Evolutionary conservation across 2,113 vertebrate species (phyloP).

Genomic region (Plectropomus leopardus): DNA sequence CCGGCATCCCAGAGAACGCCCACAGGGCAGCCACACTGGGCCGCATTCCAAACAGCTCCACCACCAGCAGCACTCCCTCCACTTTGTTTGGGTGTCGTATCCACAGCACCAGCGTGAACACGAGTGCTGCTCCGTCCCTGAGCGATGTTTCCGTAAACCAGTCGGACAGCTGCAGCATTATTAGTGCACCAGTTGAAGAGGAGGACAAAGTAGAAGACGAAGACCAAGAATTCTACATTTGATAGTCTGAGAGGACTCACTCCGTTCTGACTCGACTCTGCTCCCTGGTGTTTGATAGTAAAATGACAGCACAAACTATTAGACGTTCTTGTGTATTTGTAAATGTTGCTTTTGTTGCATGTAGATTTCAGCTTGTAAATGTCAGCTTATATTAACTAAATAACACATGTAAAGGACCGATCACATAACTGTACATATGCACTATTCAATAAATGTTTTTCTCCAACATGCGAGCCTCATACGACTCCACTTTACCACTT

Average conservation of each 20-base stretch:
- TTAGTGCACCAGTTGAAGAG: slow-evolving; percentile 24
- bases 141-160: slow-evolving; percentile 65
- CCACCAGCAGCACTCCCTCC: slow-evolving; percentile 18
- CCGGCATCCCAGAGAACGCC: slow-evolving; percentile 4
- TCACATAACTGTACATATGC: slow-evolving; percentile 31
- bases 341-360: slow-evolving; percentile 26
- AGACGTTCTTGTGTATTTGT: slow-evolving; percentile 26
- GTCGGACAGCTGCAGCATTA: slow-evolving; percentile 67
- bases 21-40: slow-evolving; percentile 58
- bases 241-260: slow-evolving; percentile 49
- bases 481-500: background rate
- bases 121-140: slow-evolving; percentile 41
- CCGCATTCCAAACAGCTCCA: slow-evolving; percentile 53
- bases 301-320: slow-evolving; percentile 32
- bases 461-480: background rate
- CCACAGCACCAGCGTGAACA: slow-evolving; percentile 30
- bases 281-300: slow-evolving; percentile 48
- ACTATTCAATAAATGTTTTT: slow-evolving; percentile 40
- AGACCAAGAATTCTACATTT: slow-evolving; percentile 90
- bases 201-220: slow-evolving; percentile 50
- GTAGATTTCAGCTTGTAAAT: slow-evolving; percentile 55
- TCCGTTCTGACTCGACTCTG: slow-evolving; percentile 18
- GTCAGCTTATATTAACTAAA: slow-evolving; percentile 8
- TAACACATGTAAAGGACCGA: slow-evolving; percentile 39
- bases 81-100: slow-evolving; percentile 12